phyloP scores from a whole-genome alignment of 2,888 invertebrate genomes.

The Pseudolycoriella hygida region DNA sequence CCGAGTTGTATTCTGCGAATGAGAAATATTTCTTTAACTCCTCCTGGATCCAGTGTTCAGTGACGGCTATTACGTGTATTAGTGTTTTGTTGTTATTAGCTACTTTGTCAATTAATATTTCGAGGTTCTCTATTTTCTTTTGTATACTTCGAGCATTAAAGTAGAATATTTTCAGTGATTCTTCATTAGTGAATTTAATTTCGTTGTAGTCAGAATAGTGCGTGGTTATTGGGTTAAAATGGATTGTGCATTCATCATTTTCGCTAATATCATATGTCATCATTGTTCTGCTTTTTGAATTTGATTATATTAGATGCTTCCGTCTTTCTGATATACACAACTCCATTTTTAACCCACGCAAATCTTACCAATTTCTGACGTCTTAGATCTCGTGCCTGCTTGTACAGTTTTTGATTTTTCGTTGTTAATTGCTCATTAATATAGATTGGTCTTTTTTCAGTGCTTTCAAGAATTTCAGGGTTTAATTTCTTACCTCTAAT shows the following conservation, averaged over 20 bases:
- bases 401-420: not conserved
- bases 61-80: not conserved
- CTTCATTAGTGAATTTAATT: not conserved
- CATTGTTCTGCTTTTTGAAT: too few species aligned
- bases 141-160: not conserved
- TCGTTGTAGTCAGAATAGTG: not conserved
- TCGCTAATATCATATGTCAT: too few species aligned
- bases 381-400: not conserved
- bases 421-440: not conserved
- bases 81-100: too few species aligned
- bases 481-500: too few species aligned
- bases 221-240: too few species aligned
- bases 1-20: not conserved
- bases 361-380: not conserved
- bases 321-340: not conserved
- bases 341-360: not conserved
- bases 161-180: not conserved
- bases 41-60: not conserved
- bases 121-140: too few species aligned
- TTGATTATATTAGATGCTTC: not conserved
- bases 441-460: not conserved
- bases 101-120: too few species aligned
- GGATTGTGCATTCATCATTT: too few species aligned
- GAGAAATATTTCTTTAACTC: too few species aligned
- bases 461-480: too few species aligned